These are phyloP conservation scores for Neosilurus hyrtlii DNA, from an alignment of 2,797 vertebrate species.

Conservation along the genomic window DNA sequence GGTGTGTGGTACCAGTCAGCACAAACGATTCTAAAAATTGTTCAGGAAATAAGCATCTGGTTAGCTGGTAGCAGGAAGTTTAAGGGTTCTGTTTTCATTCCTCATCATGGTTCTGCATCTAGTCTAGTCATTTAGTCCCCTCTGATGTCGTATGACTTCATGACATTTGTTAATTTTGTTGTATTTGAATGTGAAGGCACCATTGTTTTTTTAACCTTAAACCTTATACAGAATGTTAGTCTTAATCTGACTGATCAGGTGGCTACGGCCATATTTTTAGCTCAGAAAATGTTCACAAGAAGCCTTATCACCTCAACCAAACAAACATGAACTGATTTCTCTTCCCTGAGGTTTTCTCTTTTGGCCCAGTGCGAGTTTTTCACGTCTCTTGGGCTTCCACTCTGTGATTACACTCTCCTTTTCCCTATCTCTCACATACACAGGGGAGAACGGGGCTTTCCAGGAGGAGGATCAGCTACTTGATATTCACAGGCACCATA, in stretches of 20 bases:
- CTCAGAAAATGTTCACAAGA: neutral
- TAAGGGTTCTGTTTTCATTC: neutral
- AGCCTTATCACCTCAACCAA: neutral
- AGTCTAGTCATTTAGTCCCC: neutral
- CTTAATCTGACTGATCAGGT: neutral
- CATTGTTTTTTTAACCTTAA: neutral
- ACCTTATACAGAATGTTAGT: too few species aligned
- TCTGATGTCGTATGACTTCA: neutral
- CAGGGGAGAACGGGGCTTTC: slow-evolving; percentile 34
- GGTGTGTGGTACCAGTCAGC: neutral
- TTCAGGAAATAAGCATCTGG: neutral
- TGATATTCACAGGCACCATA: slow-evolving; percentile 72
- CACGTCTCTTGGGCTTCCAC: slow-evolving; percentile 35
- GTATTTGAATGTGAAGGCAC: neutral
- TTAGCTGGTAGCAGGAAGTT: neutral
- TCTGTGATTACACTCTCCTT: slow-evolving; percentile 32
- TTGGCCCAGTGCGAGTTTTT: slow-evolving; percentile 25
- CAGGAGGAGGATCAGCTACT: slow-evolving; percentile 59
- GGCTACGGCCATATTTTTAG: neutral
- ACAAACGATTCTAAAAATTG: neutral
- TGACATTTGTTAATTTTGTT: too few species aligned
- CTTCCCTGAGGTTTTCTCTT: slow-evolving; percentile 50
- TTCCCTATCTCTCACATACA: neutral
- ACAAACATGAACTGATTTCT: slow-evolving; percentile 37
- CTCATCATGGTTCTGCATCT: neutral